Base-by-base conservation (phyloP, 64 coral and sea anemone species). In the Porites australiensis region DNA sequence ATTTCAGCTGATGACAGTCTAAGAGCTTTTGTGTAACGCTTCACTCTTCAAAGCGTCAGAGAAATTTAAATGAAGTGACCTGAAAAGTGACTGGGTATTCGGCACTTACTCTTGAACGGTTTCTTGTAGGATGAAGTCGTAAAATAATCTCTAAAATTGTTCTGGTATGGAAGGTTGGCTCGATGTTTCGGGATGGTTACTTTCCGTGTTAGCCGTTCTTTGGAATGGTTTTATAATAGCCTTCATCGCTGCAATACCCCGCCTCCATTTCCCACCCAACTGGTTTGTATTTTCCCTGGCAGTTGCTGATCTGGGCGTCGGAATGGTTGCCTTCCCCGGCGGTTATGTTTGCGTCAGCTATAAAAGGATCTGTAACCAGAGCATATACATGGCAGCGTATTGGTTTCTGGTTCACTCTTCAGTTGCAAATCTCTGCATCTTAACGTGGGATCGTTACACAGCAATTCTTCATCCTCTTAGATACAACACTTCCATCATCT, bases 391-490 rank as follows among this genome's bases (percentile, higher is more conserved):
- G 43, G 72, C 72, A 48, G 15, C 48, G 4, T 50, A 43, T 13
- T 72, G 82, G 20, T 63, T 85, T 2, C 47, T 68, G 14, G 11
- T 69, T 45, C 46, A 67, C 66, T 66, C 82, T 8, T 85, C 82
- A 2, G 62, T 85, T 44, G 15, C 57, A 59, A 85, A 87, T 72
- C 83, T 87, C n/a, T 86, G 82, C 69, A 22, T 27, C 11, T 86
- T 86, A 22, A 86, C 82, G 19, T 86, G 64, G 10, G 63, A 86
- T 86, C 82, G 82, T 10, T 86, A 86, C 82, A 52, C 67, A 44
- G 82, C 82, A 50, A 70, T 86, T 2, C 64, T 86, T 12, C 82
- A 86, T n/a, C 82, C 82, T 52, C 70, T 86, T 3, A 86, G 49
- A 70, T 86, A 86, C 50, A 69, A 16, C 3, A 51, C 44, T 8